Evolutionary conservation across 2,113 vertebrate species (phyloP), one percentile per base, ranked within the genome.

Genomic region (Pungitius pungitius): DNA sequence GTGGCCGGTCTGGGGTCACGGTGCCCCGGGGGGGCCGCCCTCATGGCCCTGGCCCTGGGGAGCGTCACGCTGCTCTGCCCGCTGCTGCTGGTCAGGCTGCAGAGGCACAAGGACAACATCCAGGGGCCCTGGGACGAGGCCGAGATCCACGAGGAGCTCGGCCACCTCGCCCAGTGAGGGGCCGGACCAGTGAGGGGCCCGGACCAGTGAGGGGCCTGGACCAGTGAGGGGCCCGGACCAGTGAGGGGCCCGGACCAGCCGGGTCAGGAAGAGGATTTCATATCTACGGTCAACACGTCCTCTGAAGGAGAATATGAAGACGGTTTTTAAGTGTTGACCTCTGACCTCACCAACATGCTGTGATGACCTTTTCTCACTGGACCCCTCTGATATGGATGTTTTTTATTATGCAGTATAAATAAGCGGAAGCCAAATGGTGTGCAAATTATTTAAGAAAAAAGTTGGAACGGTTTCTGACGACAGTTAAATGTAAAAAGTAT

Each of bases 101-200:
- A 99, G 91, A 94, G 95, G 71, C 96, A 96, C 84, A 99, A 99
- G 84, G 96, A 99, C 92, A 99, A 99, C 86, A 99, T 99, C 75
- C 96, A 99, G 0, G 98, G 98, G 9, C 97, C 98, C 0, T 99
- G 98, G 98, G 98, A 99, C 0, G 98, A 99, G 88, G 98, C 98
- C 0, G 96, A 98, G 87, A 99, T 99, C 87, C 96, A 94, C 9
- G 98, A 99, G 84, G 98, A 99, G 75, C 92, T 99, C 37, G 95
- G 94, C 65, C 92, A 83, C 77, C 96, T 98, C 83, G 92, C 96
- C 47, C 81, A 77, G 8, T 93, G 39, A 90, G 12, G 27, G 26
- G n/a, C n/a, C n/a, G n/a, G n/a, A n/a, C n/a, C n/a, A n/a, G n/a
- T n/a, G n/a, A n/a, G n/a, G n/a, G n/a, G n/a, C n/a, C n/a, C n/a